These are phyloP conservation scores for Ectropis grisescens DNA, from an alignment of 1,140 invertebrate genomes.

Conservation along the genomic window DNA sequence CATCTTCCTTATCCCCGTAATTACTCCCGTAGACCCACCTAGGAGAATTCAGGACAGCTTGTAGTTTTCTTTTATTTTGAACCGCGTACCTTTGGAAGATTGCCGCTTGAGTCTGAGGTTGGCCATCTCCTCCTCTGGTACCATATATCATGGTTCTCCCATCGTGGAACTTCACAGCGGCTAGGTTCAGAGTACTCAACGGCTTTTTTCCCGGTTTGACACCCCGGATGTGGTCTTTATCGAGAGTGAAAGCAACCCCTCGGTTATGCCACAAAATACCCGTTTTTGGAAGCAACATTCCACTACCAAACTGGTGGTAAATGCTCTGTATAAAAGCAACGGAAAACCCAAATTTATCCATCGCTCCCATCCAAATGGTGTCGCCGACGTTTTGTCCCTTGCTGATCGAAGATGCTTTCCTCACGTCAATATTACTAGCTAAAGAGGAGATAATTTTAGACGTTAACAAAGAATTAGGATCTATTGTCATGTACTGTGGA, in stretches of 20 bases:
- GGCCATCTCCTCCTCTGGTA: slow-evolving; percentile 51
- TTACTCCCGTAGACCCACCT: slow-evolving; percentile 45
- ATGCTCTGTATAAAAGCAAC: slow-evolving; percentile 58
- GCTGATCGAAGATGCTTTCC: slow-evolving; percentile 16
- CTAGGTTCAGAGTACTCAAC: slow-evolving; percentile 49
- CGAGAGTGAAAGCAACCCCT: slow-evolving; percentile 37
- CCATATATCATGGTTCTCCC: slow-evolving; percentile 48
- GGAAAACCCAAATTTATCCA: slow-evolving; percentile 53
- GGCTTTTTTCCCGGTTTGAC: slow-evolving; percentile 55
- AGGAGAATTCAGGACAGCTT: slow-evolving; percentile 32
- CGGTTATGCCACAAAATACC: slow-evolving; percentile 57
- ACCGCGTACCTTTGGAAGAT: slow-evolving; percentile 54
- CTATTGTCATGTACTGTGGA: slow-evolving; percentile 40
- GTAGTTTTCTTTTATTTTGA: slow-evolving; percentile 34
- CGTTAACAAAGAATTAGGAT: slow-evolving; percentile 31
- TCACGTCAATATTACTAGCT: slow-evolving; percentile 31
- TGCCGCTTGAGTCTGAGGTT: slow-evolving; percentile 52
- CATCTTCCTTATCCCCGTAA: slow-evolving; percentile 15
- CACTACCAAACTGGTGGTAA: slow-evolving; percentile 44
- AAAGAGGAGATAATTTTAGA: slow-evolving; percentile 29
- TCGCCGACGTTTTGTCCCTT: slow-evolving; percentile 39
- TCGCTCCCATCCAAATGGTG: slow-evolving; percentile 54
- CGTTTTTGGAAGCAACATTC: slow-evolving; percentile 40
- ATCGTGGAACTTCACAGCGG: slow-evolving; percentile 41
- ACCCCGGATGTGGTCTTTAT: slow-evolving; percentile 26